Evolutionary conservation across 2,797 vertebrate genomes (phyloP).

Genomic region (Sorex maritimensis): DNA sequence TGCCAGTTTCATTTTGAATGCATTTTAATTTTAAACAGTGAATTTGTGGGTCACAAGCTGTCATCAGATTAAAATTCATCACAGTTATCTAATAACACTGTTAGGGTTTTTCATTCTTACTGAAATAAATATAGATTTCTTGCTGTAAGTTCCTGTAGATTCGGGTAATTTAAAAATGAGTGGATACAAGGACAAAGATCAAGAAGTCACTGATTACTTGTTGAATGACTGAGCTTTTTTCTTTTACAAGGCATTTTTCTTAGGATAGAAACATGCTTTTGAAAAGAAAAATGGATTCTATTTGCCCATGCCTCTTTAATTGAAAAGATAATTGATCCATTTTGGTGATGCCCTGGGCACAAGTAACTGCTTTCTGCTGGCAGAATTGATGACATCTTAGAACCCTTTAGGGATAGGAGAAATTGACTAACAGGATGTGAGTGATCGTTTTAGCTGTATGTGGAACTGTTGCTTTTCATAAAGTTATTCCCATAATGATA

Average conservation of each 20-base stretch:
- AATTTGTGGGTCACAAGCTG: constrained; percentile 84
- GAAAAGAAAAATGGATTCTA: constrained; percentile 51
- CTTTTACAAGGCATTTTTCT: constrained; percentile 19
- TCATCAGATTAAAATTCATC: constrained; percentile 83
- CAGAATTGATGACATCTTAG: constrained; percentile 30
- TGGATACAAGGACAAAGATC: neutral
- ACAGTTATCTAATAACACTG: constrained; percentile 72
- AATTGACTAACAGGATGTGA: constrained; percentile 8
- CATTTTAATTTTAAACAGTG: constrained; percentile 81
- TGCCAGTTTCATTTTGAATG: constrained; percentile 78
- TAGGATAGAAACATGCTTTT: constrained; percentile 3
- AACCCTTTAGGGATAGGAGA: constrained; percentile 13
- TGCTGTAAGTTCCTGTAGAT: constrained; percentile 8
- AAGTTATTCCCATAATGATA: neutral
- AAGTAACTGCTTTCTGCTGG: constrained; percentile 33
- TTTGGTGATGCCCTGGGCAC: constrained; percentile 25
- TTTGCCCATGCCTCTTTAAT: neutral
- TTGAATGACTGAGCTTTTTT: constrained; percentile 60
- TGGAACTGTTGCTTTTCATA: neutral
- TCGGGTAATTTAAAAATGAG: constrained; percentile 60
- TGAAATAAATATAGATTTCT: constrained; percentile 60
- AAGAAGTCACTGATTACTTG: constrained; percentile 62
- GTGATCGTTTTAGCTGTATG: neutral
- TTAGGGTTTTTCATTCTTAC: constrained; percentile 66
- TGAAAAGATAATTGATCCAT: constrained; percentile 38